These are phyloP conservation scores for Calameuta pallipes DNA, from an alignment of 2,888 invertebrate species.

Conservation along the genomic window DNA sequence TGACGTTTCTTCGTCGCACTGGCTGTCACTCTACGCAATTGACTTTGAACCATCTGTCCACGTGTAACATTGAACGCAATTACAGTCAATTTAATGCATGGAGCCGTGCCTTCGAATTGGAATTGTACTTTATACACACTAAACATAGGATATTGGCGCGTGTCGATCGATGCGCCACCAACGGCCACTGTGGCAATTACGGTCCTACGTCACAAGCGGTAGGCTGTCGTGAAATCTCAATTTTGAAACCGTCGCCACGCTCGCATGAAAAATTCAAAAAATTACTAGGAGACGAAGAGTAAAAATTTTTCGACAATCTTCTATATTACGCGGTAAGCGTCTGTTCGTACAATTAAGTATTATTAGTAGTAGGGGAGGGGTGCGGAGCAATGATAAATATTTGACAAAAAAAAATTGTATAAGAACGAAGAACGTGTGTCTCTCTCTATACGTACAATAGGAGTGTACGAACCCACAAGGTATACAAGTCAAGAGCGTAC, in stretches of 20 bases:
- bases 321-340: not conserved
- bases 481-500: conserved; percentile 9
- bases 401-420: not conserved
- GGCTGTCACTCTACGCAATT: conserved; percentile 54
- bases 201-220: not conserved
- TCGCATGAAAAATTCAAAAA: not conserved
- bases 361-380: not conserved
- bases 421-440: not conserved
- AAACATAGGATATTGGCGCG: conserved; percentile 9
- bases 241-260: not conserved
- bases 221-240: not conserved
- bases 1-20: conserved; percentile 36
- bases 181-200: not conserved
- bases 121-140: conserved; percentile 20
- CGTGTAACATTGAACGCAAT: conserved; percentile 63
- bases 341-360: not conserved
- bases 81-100: conserved; percentile 60
- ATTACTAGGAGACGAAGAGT: fast-evolving
- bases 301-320: not conserved
- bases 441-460: not conserved
- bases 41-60: conserved; percentile 63
- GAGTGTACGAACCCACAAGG: not conserved
- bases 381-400: not conserved
- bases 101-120: conserved; percentile 33
- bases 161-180: conserved; percentile 31